Evolutionary conservation across 2,113 vertebrate species (phyloP).

Genomic region (Hiodon tergisus): DNA sequence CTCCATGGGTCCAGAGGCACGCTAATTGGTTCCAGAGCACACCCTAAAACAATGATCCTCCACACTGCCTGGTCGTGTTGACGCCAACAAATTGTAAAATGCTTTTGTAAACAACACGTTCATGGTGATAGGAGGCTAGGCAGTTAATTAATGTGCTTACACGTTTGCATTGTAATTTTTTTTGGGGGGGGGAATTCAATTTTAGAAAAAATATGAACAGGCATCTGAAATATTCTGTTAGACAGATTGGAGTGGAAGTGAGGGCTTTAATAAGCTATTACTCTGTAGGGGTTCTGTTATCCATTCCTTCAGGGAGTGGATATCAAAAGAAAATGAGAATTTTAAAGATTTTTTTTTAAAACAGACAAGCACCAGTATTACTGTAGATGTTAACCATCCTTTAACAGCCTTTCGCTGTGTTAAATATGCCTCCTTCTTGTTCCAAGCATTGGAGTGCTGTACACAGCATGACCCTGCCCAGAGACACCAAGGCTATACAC

Average conservation of each 20-base stretch:
- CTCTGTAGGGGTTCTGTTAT: constrained; percentile 82
- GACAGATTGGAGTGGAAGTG: constrained; percentile 52
- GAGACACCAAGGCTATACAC: background rate
- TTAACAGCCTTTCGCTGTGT: constrained; percentile 5
- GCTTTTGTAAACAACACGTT: constrained; percentile 80
- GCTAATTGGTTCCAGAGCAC: constrained; percentile 83
- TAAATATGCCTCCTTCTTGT: background rate
- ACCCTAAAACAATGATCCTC: constrained; percentile 62
- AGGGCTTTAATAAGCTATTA: constrained; percentile 74
- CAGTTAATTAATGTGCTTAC: constrained; percentile 84
- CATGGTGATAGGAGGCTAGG: constrained; percentile 78
- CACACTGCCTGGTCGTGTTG: constrained; percentile 64
- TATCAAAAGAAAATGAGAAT: constrained; percentile 83
- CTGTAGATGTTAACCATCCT: constrained; percentile 14
- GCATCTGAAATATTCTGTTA: constrained; percentile 66
- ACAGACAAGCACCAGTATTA: constrained; percentile 37
- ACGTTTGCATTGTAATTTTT: constrained; percentile 88
- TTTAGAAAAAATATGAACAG: constrained; percentile 34
- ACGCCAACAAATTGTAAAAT: constrained; percentile 74
- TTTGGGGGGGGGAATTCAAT: constrained; percentile 63
- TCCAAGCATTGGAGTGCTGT: background rate
- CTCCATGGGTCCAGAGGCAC: constrained; percentile 56
- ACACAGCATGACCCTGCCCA: background rate
- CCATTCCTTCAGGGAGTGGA: constrained; percentile 71
- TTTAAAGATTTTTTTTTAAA: constrained; percentile 79